phyloP scores from a whole-genome alignment of 1,140 invertebrate genomes.

The Zaprionus ghesquierei region DNA sequence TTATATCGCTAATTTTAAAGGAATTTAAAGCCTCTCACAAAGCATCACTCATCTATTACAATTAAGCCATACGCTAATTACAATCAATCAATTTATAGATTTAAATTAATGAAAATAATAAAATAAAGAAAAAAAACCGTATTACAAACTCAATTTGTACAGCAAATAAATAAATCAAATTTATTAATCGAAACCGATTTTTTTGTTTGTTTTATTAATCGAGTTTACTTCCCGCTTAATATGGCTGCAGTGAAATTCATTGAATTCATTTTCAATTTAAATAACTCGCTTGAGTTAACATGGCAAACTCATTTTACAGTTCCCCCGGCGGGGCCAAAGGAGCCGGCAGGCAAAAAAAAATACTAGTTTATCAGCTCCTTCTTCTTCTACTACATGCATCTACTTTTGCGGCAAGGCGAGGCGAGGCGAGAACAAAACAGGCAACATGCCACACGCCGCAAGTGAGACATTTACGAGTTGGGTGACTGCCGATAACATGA shows the following conservation, averaged over 20 bases:
- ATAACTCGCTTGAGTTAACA: background rate
- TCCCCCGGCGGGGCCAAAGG: background rate
- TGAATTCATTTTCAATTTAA: background rate
- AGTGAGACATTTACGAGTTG: slow-evolving; percentile 35
- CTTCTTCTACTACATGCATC: background rate
- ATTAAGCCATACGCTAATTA: background rate
- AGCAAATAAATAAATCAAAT: background rate
- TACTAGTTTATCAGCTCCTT: background rate
- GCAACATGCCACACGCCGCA: slow-evolving; percentile 13
- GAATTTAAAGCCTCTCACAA: background rate
- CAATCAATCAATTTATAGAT: background rate
- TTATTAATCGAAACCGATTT: background rate
- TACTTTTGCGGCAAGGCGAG: background rate
- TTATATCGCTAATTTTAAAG: too few species aligned
- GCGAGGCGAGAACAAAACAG: background rate
- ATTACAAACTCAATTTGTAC: background rate
- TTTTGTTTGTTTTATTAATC: background rate
- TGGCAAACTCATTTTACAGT: background rate
- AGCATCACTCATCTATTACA: background rate
- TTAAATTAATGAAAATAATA: background rate
- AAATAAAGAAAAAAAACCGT: too few species aligned
- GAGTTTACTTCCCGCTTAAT: background rate
- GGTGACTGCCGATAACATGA: slow-evolving; percentile 25
- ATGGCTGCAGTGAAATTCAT: background rate
- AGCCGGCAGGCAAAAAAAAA: background rate